phyloP scores from a whole-genome alignment of 2,888 invertebrate species.

The Drosophila paracracens region DNA sequence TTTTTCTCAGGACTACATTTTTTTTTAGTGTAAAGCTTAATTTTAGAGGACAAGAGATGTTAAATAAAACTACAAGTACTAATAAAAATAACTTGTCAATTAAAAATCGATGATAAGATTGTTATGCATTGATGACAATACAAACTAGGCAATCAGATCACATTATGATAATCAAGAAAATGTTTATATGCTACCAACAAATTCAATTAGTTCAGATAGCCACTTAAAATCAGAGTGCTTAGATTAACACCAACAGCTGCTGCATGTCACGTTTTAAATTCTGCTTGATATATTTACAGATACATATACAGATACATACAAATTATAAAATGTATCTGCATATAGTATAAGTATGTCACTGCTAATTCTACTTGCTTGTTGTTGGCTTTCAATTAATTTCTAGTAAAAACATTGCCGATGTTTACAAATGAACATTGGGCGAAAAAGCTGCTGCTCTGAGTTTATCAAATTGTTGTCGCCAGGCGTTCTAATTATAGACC shows the following conservation, averaged over 20 bases:
- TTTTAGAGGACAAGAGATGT: background rate
- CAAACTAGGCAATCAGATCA: background rate
- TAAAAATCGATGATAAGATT: background rate
- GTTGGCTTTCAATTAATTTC: conserved; percentile 50
- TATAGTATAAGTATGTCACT: conserved; percentile 44
- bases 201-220: background rate
- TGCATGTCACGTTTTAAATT: conserved; percentile 58
- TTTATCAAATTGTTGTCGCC: conserved; percentile 55
- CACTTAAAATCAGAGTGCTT: conserved; percentile 1
- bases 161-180: background rate
- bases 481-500: conserved; percentile 54
- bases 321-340: conserved; percentile 45
- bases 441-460: conserved; percentile 23
- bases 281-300: conserved; percentile 6
- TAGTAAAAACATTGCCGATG: conserved; percentile 59
- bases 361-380: conserved; percentile 37
- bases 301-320: background rate
- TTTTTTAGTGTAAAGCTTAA: background rate
- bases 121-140: background rate
- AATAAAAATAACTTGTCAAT: background rate
- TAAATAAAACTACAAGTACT: background rate
- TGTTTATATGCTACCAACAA: background rate
- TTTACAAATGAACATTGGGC: conserved; percentile 58
- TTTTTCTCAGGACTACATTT: too few relatives aligned
- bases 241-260: conserved; percentile 38